Evolutionary conservation across 2,888 invertebrate species (phyloP).

Genomic region (Aphodius sticticus): DNA sequence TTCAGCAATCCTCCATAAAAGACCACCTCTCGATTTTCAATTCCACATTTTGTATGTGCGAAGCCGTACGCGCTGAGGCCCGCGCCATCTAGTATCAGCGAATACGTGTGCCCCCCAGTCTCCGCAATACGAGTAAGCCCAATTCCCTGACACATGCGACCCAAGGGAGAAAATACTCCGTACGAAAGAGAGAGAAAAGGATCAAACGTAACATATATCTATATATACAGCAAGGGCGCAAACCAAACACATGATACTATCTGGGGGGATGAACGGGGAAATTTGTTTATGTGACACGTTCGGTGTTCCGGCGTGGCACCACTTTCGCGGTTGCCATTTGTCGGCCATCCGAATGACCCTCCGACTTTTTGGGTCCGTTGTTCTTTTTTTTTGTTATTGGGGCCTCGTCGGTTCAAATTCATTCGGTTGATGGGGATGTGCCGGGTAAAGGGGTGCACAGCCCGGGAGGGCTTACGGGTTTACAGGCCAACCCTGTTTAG

Average conservation of each 20-base stretch:
- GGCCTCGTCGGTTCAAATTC: not conserved
- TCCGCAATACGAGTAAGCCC: conserved; percentile 40
- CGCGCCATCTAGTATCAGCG: not conserved
- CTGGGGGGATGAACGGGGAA: conserved; percentile 37
- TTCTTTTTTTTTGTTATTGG: not conserved
- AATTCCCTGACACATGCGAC: conserved; percentile 43
- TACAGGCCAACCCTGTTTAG: not conserved
- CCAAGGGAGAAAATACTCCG: conserved; percentile 37
- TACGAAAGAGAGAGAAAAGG: conserved; percentile 34
- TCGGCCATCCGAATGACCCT: not conserved
- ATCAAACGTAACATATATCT: conserved; percentile 47
- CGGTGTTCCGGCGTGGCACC: conserved; percentile 15
- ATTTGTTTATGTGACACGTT: conserved; percentile 39
- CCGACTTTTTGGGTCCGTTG: not conserved
- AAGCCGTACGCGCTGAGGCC: not conserved
- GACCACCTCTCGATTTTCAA: conserved; percentile 23
- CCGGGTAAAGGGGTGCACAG: not conserved
- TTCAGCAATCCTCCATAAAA: too few relatives aligned
- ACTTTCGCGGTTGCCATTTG: conserved; percentile 7
- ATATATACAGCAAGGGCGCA: conserved; percentile 29
- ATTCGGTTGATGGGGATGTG: conserved; percentile 11
- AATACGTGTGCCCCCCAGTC: not conserved
- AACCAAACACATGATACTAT: conserved; percentile 4
- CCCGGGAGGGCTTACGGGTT: not conserved
- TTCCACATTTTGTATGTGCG: conserved; percentile 41